A percentile compares a stretch with the other conserved stretches of the same genome.
Evolutionary conservation across 2,113 vertebrate species (phyloP).

Genomic region (Holacanthus passer): DNA sequence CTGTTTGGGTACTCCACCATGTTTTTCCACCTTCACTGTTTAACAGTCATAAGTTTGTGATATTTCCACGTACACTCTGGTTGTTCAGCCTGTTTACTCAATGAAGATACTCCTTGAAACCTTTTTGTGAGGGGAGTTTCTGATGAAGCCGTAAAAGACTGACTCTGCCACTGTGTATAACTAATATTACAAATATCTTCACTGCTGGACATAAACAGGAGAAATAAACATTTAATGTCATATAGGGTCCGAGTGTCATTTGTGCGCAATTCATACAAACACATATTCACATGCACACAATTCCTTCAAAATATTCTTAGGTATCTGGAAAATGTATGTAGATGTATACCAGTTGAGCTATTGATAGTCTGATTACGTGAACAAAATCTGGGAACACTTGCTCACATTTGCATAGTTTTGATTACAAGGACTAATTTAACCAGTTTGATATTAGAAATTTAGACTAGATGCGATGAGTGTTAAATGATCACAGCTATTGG

Average conservation of each 20-base stretch:
- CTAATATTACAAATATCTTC: slow-evolving; percentile 14
- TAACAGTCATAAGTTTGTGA: slow-evolving; percentile 1
- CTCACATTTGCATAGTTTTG: not conserved
- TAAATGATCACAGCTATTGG: no score
- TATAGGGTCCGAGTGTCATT: not conserved
- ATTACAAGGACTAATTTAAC: not conserved
- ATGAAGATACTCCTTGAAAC: slow-evolving; percentile 81
- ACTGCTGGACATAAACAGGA: not conserved
- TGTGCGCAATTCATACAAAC: slow-evolving; percentile 11
- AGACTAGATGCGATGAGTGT: no score
- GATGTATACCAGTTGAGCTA: not conserved
- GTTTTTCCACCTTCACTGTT: slow-evolving; percentile 7
- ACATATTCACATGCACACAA: not conserved
- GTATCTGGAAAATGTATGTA: not conserved
- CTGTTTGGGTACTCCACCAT: not conserved
- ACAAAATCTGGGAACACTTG: not conserved
- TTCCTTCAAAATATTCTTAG: not conserved
- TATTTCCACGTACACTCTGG: slow-evolving; percentile 43
- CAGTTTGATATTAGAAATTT: not conserved
- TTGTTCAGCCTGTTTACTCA: slow-evolving; percentile 73
- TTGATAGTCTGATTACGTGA: not conserved
- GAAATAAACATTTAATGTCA: slow-evolving; percentile 39
- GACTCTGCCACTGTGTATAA: slow-evolving; percentile 46
- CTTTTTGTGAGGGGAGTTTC: slow-evolving; percentile 69
- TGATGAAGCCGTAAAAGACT: slow-evolving; percentile 79